Evolutionary conservation across 2,797 vertebrate species (phyloP), one percentile per base, ranked within the genome.

Genomic region (Xerus rutilus): DNA sequence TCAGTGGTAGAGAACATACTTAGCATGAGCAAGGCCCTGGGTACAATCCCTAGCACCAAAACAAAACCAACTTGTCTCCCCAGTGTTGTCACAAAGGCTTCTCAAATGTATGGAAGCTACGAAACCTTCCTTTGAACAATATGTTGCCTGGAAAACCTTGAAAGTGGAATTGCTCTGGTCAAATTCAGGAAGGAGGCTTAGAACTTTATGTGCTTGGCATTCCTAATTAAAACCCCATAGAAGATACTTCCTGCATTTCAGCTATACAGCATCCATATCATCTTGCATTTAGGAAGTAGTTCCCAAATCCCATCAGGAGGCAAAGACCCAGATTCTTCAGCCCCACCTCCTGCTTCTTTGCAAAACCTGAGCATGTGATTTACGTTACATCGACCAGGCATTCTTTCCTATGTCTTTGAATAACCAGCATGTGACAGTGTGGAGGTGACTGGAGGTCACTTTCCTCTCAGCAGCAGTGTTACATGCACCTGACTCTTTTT

Each of bases 391-490:
- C 21, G 79, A 45, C 89, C 73, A 67, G 57, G 76, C 25, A 84
- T 47, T 65, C 49, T 92, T 81, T 93, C 28, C 32, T 65, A 3
- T 5, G 82, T 23, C 67, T 92, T 78, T 86, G 72, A 49, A 70
- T 94, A 59, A 73, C 30, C 23, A 76, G 59, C 35, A 78, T 6
- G 86, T 62, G 72, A 77, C 72, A 32, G 9, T 28, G 32, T 59
- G 43, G 62, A 43, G 86, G 73, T 64, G 59, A 64, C 0, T 57
- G 15, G 49, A 82, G 88, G 85, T 93, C 72, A 73, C 65, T 90
- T 78, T 92, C 57, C 81, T 96, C 64, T 90, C 39, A 88, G 93
- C 87, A 39, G 45, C 89, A 78, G 72, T 54, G 81, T 28, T 43
- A 2, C 49, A 15, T 4, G 69, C 18, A 39, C 62, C 45, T 39